Conservation (phyloP, 1,140 invertebrate species). For the Bombus balteatus region DNA sequence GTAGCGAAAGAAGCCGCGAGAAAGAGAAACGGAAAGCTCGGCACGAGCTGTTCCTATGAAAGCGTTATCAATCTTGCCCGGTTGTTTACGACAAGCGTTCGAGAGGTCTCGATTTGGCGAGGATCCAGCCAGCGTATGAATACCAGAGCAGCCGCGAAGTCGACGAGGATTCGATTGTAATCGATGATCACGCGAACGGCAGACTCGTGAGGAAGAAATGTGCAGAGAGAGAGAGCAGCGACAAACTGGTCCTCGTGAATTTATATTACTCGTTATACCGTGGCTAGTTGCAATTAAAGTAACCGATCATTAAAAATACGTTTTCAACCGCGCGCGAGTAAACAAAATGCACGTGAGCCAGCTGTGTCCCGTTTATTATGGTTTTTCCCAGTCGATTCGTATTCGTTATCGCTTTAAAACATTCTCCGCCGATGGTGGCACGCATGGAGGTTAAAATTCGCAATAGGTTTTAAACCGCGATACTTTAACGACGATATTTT, state of each 20-base stretch:
- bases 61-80: conserved; percentile 61
- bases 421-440: background rate
- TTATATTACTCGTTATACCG: conserved; percentile 3
- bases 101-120: conserved; percentile 59
- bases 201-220: background rate
- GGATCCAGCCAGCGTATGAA: conserved; percentile 57
- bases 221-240: background rate
- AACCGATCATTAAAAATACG: conserved; percentile 33
- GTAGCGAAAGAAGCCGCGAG: conserved; percentile 1
- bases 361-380: conserved; percentile 25
- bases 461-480: background rate
- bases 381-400: background rate
- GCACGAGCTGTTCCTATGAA: conserved; percentile 16
- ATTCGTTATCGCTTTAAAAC: conserved; percentile 35
- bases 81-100: conserved; percentile 59
- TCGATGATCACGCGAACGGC: conserved; percentile 24
- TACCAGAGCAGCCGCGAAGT: conserved; percentile 31
- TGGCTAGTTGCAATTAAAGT: conserved; percentile 41
- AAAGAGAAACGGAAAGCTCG: background rate
- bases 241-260: background rate
- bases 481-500: background rate
- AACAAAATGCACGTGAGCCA: conserved; percentile 2
- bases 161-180: conserved; percentile 61
- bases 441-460: no score
- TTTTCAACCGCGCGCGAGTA: background rate